Percentiles rank a stretch among this genome's conserved stretches.
phyloP scores from a whole-genome alignment of 2,113 vertebrate genomes.

The Psittacula cyanocephala region DNA sequence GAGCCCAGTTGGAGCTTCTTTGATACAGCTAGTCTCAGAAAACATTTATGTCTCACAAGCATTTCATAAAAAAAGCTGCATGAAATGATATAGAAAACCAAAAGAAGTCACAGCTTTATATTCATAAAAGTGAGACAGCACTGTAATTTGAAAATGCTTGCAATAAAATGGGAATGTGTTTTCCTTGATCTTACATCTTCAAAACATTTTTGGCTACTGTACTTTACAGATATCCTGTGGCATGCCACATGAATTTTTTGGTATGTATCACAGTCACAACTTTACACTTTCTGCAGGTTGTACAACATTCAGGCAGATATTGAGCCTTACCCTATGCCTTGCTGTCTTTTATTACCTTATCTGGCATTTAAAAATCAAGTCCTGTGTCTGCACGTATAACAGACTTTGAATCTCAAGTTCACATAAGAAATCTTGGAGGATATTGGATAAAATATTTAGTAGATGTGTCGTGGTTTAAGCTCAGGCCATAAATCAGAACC shows the following conservation, averaged over 20 bases:
- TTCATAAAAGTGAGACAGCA: not conserved
- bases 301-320: not conserved
- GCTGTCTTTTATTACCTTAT: not conserved
- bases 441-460: not conserved
- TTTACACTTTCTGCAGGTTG: not conserved
- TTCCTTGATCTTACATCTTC: constrained; percentile 1
- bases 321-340: not conserved
- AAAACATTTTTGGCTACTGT: not conserved
- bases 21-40: not conserved
- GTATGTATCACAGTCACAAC: not conserved
- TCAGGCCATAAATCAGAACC: too few relatives aligned
- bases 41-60: not conserved
- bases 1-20: not conserved
- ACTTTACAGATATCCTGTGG: not conserved
- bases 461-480: too few relatives aligned
- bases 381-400: not conserved
- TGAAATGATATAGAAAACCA: not conserved
- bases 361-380: not conserved
- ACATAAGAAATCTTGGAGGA: not conserved
- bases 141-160: not conserved
- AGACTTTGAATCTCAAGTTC: not conserved
- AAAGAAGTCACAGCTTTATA: not conserved
- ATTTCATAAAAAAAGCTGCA: constrained; percentile 3
- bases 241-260: not conserved
- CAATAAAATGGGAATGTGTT: not conserved